Base-by-base conservation (phyloP, 2,797 vertebrate species). In the Todus mexicanus region DNA sequence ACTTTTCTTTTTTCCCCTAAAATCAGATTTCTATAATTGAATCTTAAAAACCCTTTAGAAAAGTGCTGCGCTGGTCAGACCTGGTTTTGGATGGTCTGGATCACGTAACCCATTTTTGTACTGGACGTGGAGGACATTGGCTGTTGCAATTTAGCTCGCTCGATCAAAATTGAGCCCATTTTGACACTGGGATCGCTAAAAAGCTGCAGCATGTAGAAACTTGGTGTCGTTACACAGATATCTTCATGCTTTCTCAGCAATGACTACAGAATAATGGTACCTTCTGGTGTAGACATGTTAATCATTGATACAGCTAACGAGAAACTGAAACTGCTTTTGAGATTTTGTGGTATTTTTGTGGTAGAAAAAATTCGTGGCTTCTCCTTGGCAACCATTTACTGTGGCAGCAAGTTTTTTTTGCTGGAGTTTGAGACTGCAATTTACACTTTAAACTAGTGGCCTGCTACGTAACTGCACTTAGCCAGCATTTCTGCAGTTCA, bases 401-500 rank as follows among this genome's bases (percentile, higher is more conserved):
- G 97, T 97, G 97, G 97, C 91, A 77, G 97, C 97, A 97, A 97
- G 92, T 97, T 97, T 92, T 97, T 97, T 92, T 97, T 97, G 97
- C 97, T 98, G 97, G 97, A 98, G 97, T 96, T 97, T 98, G 97
- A 96, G 97, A 97, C 98, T 97, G 97, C 97, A 97, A 97, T 97
- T 97, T 96, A 97, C 97, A 96, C 83, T 97, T 97, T 54, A 97
- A 98, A 98, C 97, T 98, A 98, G 98, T 98, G 98, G 97, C 97
- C 98, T 97, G 97, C 98, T 98, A 97, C 97, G 96, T 98, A 98
- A 98, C 98, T 98, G 98, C 98, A 97, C 98, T 99, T 98, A 99
- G 98, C 98, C 98, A 99, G 98, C 98, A 98, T 98, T 98, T 98
- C 99, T 98, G 98, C 99, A 99, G 98, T 99, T 98, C 98, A 98